Percentiles rank a stretch among this genome's conserved stretches.
These are phyloP conservation scores for Chrysodeixis includens DNA, from an alignment of 2,888 invertebrate species.

Conservation along the genomic window DNA sequence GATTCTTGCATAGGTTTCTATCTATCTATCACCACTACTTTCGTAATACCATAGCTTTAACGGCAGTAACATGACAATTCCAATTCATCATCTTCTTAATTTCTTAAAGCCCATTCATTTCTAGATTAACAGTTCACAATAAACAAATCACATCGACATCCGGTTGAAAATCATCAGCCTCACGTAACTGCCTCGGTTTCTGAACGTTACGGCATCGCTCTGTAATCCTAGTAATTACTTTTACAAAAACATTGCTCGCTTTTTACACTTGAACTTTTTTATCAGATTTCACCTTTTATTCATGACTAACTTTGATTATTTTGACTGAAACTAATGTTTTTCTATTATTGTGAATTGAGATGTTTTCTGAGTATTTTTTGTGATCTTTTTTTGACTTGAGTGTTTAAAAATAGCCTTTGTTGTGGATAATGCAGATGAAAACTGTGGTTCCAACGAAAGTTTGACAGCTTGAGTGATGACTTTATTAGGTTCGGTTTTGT, in stretches of 20 bases:
- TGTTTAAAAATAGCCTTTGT: conserved; percentile 16
- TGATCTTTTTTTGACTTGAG: conserved; percentile 12
- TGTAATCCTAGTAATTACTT: conserved; percentile 62
- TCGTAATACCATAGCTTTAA: neutral
- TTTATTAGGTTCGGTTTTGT: neutral
- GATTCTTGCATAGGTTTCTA: no score
- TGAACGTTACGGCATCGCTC: conserved; percentile 50
- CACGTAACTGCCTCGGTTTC: conserved; percentile 29
- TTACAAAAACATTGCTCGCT: conserved; percentile 53
- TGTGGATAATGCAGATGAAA: neutral
- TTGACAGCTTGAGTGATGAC: conserved; percentile 1
- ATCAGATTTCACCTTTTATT: conserved; percentile 57
- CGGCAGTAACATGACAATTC: neutral
- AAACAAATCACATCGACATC: conserved; percentile 37
- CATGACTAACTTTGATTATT: conserved; percentile 41
- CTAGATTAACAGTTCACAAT: conserved; percentile 32
- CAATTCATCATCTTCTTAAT: neutral
- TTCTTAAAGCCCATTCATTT: neutral
- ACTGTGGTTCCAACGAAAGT: conserved; percentile 34
- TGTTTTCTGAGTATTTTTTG: conserved; percentile 25
- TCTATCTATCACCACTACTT: no score
- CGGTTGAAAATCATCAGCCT: conserved; percentile 24
- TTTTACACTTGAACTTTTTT: conserved; percentile 42
- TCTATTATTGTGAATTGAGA: conserved; percentile 30
- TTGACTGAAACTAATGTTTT: conserved; percentile 7